Base-by-base conservation (phyloP, 2,797 vertebrate genomes). In the Aplochiton taeniatus region DNA sequence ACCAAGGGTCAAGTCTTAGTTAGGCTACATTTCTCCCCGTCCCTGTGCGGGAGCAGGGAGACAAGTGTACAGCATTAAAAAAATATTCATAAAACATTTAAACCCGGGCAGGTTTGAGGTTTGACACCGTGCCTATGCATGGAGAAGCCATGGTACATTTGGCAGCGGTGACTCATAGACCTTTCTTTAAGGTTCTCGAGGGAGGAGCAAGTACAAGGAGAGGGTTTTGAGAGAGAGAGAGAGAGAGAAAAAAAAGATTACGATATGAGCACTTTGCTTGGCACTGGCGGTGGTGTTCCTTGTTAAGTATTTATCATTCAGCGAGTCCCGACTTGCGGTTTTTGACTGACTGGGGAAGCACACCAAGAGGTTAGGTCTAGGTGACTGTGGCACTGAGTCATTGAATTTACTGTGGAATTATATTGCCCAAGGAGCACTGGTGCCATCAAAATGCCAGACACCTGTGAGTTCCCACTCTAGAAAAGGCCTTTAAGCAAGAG, bases 241-340 rank as follows among this genome's bases (percentile, higher is more conserved):
- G 5, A 14, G 55, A 58, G 60, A 48, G 16, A 56, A 20, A 20
- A 18, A 3, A 58, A 44, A 51, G 50, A 51, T 61, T 10, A 47
- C 41, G 11, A 66, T 61, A 61, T 58, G 70, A 70, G 55, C 65
- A 58, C 42, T 68, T 65, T 43, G 4, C 8, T 12, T 17, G 51
- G 51, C 51, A 20, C 61, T 59, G 41, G 11, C 46, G 55, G 52
- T 20, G 17, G 64, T 62, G 60, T 50, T 58, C 63, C 63, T 72
- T 68, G 63, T 68, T 13, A 20, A 65, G 44, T 48, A 10, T 69
- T 72, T 50, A 80, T 71, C 50, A 76, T 76, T 69, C 56, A 73
- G 66, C 58, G 10, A 9, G 12, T 63, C 48, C 20, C 59, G n/a
- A 43, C n/a, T 9, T 11, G n/a, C 10, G 52, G 62, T 51, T 59